Conservation (phyloP, 2,888 invertebrate species). For the Acrobasis suavella region DNA sequence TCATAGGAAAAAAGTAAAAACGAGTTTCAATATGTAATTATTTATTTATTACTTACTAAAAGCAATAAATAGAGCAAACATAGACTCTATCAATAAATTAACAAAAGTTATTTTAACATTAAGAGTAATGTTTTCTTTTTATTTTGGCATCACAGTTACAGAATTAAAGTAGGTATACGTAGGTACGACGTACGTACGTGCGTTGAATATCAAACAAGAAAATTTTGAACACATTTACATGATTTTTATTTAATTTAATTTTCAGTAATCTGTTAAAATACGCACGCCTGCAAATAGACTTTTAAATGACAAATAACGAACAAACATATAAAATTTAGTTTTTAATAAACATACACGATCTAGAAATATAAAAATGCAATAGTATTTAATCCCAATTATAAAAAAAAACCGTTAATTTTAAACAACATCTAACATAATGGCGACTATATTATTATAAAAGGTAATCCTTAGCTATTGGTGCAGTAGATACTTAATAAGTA, state of each 20-base stretch:
- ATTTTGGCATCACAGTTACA: conserved; percentile 79
- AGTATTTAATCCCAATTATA: conserved; percentile 41
- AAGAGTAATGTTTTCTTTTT: conserved; percentile 48
- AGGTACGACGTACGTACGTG: conserved; percentile 31
- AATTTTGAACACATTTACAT: conserved; percentile 3
- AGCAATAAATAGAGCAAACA: conserved; percentile 79
- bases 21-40: conserved; percentile 39
- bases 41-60: conserved; percentile 75
- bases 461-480: conserved; percentile 30
- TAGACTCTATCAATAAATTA: conserved; percentile 78
- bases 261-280: too few relatives aligned
- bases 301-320: conserved; percentile 20
- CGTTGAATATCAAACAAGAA: conserved; percentile 17
- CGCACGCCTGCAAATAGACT: conserved; percentile 20
- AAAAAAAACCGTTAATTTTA: conserved; percentile 33
- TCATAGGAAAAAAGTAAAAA: conserved; percentile 6
- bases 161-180: conserved; percentile 51
- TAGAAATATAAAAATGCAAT: conserved; percentile 41
- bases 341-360: conserved; percentile 38
- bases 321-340: conserved; percentile 38
- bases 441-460: conserved; percentile 26
- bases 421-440: conserved; percentile 27
- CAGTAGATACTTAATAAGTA: conserved; percentile 30
- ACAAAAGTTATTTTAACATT: conserved; percentile 68
- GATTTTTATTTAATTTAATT: neutral